Evolutionary conservation across 2,888 invertebrate genomes (phyloP), one percentile per base, ranked within the genome.

Genomic region (Pandemis heparana): DNA sequence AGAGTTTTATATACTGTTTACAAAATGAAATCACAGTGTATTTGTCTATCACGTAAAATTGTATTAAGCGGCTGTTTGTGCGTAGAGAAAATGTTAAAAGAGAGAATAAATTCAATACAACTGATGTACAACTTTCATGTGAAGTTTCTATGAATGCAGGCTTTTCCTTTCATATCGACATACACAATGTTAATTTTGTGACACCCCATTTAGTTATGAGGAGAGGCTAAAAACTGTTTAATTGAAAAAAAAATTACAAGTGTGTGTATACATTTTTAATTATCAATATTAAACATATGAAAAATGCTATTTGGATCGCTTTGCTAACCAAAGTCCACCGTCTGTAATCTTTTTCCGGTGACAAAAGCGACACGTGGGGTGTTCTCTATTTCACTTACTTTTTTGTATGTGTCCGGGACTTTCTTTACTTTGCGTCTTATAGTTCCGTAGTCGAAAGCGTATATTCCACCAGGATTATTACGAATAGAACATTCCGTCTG

Each of bases 301-400:
- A 77, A 66, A 39, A 76, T 65, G 67, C 76, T 73, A 62, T 72
- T 70, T 76, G 59, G 12, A n/a, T 84, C 81, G 9, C 14, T 39
- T 60, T 53, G 46, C 46, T 62, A 92, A 71, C 94, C 95, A 78
- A 95, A 92, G 75, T 95, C 95, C 23, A 95, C 89, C 79, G 95
- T 95, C 79, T 95, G 95, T 71, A 96, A 82, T 79, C 91, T 92
- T 79, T 93, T 96, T 8, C 95, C 95, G 43, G 95, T 90, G 23
- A 94, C 94, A 80, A 95, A 96, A 8, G 94, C 92, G 9, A 96
- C 88, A 75, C 94, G 94, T 12, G 96, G 96, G 14, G 94, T 83
- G 38, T 81, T 83, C 23, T 87, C 85, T 70, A 91, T 81, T 81
- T 93, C 93, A 63, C 86, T 89, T 18, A 87, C 83, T 87, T 80